Evolutionary conservation across 23 tunicate genomes (phyloP).

Genomic region (Aplidium turbinatum): DNA sequence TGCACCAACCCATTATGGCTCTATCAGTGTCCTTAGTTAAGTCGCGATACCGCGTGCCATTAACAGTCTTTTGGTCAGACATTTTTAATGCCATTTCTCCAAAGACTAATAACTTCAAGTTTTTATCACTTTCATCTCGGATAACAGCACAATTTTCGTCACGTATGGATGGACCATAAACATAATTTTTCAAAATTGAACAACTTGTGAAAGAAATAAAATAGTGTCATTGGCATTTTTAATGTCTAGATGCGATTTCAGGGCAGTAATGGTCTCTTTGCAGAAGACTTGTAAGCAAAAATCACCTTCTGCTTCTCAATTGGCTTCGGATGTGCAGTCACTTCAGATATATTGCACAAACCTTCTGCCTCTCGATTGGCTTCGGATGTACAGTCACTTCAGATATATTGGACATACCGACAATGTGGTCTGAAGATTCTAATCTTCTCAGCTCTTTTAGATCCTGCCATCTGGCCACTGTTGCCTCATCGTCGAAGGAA

Average conservation of each 20-base stretch:
- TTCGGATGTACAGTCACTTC: not conserved
- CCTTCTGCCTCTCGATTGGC: slow-evolving; percentile 1
- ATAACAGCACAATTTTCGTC: slow-evolving; percentile 7
- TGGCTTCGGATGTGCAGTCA: too few species aligned
- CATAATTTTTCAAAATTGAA: not conserved
- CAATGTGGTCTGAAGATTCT: not conserved
- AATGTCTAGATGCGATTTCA: not conserved
- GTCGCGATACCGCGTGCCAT: not conserved
- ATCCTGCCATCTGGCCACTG: not conserved
- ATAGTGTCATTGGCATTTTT: slow-evolving; percentile 9
- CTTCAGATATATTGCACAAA: not conserved
- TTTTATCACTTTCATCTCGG: not conserved
- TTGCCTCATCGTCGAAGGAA: not conserved
- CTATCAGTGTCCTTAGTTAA: not conserved
- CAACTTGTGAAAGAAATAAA: not conserved
- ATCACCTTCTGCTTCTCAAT: too few species aligned
- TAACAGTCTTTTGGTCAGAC: too few species aligned
- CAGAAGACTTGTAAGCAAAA: slow-evolving; percentile 1
- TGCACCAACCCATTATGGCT: not conserved
- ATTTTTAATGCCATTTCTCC: not conserved
- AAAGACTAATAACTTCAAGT: not conserved
- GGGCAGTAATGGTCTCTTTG: not conserved
- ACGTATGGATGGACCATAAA: not conserved
- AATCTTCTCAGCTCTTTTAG: not conserved
- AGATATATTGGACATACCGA: slow-evolving; percentile 1